These are phyloP conservation scores for Chrysemys picta DNA, from an alignment of 2,113 vertebrate genomes.

Conservation along the genomic window DNA sequence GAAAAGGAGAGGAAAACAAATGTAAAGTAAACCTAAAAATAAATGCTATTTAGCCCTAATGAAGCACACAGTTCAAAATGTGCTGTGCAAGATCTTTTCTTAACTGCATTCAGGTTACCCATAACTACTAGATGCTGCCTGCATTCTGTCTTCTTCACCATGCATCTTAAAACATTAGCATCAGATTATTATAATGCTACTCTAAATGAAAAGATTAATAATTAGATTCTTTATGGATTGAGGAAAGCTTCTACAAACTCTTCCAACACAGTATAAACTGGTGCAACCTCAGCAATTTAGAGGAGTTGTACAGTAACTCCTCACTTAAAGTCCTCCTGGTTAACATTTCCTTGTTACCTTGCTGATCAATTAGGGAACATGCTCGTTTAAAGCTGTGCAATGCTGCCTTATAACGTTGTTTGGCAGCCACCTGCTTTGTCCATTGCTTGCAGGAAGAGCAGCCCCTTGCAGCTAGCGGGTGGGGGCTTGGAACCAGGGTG, in stretches of 20 bases:
- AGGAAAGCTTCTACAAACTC: neutral
- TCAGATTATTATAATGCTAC: neutral
- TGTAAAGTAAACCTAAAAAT: neutral
- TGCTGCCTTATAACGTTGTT: too few relatives aligned
- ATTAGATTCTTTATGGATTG: neutral
- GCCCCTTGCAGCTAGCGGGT: too few relatives aligned
- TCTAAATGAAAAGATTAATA: neutral
- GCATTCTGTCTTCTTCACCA: neutral
- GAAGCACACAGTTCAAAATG: neutral
- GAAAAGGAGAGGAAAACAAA: neutral
- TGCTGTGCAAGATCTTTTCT: accelerated
- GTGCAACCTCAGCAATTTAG: accelerated
- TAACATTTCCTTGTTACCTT: too few relatives aligned
- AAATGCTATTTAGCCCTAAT: neutral
- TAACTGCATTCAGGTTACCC: accelerated
- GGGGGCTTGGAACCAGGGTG: too few relatives aligned
- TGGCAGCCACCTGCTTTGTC: too few relatives aligned
- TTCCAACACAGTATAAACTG: accelerated
- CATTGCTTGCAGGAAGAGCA: too few relatives aligned
- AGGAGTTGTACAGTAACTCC: neutral
- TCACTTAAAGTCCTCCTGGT: too few relatives aligned
- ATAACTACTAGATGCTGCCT: neutral
- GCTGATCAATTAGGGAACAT: too few relatives aligned
- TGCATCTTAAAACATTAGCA: neutral
- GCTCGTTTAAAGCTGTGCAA: too few relatives aligned